Evolutionary conservation across 2,888 invertebrate species (phyloP).

Genomic region (Drosophila mettleri): DNA sequence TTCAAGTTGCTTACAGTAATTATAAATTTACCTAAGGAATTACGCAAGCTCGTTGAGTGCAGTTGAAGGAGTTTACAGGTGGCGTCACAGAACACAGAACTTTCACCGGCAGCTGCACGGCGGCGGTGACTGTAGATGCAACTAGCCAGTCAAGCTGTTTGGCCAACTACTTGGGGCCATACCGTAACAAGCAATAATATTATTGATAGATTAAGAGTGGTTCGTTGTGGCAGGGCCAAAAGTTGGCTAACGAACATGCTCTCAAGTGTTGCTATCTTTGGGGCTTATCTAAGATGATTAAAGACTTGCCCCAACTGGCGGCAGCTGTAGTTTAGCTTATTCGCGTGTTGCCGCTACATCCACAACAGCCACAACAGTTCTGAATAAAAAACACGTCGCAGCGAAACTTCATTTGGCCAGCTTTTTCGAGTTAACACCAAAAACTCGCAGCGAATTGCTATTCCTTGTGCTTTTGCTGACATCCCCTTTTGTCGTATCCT

Average conservation of each 20-base stretch:
- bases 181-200: conserved; percentile 67
- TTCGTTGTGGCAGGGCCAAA: conserved; percentile 17
- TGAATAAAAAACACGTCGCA: conserved; percentile 6
- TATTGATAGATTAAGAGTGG: conserved; percentile 75
- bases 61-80: conserved; percentile 44
- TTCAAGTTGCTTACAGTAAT: conserved; percentile 80
- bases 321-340: conserved; percentile 2
- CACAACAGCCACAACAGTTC: background rate
- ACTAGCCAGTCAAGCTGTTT: conserved; percentile 43
- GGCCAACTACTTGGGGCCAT: conserved; percentile 37
- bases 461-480: conserved; percentile 11
- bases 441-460: conserved; percentile 13
- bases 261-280: conserved; percentile 30
- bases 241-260: conserved; percentile 23
- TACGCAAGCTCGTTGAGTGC: conserved; percentile 67
- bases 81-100: conserved; percentile 34
- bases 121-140: conserved; percentile 10
- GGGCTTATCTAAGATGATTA: conserved; percentile 22
- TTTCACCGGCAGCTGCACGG: conserved; percentile 20
- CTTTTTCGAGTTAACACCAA: conserved; percentile 27
- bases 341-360: background rate
- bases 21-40: conserved; percentile 80
- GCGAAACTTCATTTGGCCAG: conserved; percentile 42
- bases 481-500: conserved; percentile 22
- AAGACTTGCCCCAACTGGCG: conserved; percentile 2